Evolutionary conservation across 2,113 vertebrate species (phyloP).

Genomic region (Petrocephalus microphthalmus): DNA sequence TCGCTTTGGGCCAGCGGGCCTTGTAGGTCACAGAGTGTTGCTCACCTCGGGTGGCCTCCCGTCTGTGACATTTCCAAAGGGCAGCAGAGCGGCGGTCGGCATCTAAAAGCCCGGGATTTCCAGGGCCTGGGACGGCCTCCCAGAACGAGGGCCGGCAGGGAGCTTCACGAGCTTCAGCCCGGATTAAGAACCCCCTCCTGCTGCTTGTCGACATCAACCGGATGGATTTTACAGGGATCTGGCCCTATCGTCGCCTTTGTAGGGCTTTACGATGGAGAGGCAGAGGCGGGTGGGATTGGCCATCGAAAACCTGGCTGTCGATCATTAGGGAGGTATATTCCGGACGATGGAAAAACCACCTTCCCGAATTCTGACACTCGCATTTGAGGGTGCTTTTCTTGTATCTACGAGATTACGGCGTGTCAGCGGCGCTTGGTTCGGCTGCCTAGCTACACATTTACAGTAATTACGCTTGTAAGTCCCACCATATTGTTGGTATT

Average conservation of each 20-base stretch:
- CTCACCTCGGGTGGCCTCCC: constrained; percentile 49
- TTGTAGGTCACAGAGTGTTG: constrained; percentile 23
- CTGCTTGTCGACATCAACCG: constrained; percentile 21
- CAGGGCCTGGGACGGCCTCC: neutral
- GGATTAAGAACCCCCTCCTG: neutral
- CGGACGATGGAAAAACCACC: neutral
- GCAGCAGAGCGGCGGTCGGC: constrained; percentile 36
- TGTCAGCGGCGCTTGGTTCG: neutral
- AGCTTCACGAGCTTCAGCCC: neutral
- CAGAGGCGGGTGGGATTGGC: neutral
- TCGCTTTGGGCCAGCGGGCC: neutral
- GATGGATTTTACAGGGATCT: constrained; percentile 6
- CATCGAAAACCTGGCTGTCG: neutral
- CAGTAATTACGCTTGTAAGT: neutral
- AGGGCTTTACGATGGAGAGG: neutral
- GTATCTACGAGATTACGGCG: neutral
- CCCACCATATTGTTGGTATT: neutral
- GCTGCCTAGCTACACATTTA: neutral
- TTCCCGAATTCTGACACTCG: neutral
- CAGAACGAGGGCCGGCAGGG: neutral
- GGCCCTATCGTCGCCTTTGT: neutral
- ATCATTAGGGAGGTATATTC: neutral
- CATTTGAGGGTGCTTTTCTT: neutral
- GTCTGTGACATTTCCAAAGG: constrained; percentile 63
- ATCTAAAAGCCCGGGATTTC: constrained; percentile 15